These are phyloP conservation scores for Alexandromys oeconomus DNA, from an alignment of 2,797 vertebrate species.

Conservation along the genomic window DNA sequence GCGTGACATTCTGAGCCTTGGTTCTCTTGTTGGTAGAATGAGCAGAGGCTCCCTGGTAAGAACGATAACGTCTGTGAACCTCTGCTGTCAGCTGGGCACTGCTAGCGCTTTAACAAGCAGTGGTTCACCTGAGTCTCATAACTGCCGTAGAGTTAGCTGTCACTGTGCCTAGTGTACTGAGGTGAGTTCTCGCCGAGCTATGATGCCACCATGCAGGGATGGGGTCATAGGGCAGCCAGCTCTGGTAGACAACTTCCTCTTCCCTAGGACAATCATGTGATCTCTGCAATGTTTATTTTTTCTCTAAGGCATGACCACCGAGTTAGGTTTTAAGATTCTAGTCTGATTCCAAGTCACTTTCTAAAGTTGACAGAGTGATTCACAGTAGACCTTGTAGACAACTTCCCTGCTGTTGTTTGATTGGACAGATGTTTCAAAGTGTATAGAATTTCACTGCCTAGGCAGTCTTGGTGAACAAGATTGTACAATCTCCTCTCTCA, in stretches of 20 bases:
- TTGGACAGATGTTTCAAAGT: neutral
- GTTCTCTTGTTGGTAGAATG: conserved; percentile 12
- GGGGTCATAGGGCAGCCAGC: neutral
- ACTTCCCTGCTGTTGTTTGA: conserved; percentile 18
- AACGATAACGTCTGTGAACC: neutral
- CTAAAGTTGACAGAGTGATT: conserved; percentile 41
- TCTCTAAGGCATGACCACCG: neutral
- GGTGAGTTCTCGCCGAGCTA: neutral
- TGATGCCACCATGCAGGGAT: neutral
- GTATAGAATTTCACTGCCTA: conserved; percentile 1
- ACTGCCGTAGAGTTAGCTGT: neutral
- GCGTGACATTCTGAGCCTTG: neutral
- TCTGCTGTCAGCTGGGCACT: neutral
- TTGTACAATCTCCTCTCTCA: neutral
- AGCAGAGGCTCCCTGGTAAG: neutral
- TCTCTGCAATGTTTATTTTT: conserved; percentile 24
- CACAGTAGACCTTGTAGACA: neutral
- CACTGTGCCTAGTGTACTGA: neutral
- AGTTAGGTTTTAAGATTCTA: conserved; percentile 21
- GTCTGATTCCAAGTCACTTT: conserved; percentile 40
- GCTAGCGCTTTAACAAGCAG: too few species aligned
- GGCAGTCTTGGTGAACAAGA: neutral
- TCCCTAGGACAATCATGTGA: neutral
- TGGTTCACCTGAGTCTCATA: too few species aligned
- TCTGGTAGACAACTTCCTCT: neutral